Evolutionary conservation across 2,113 vertebrate genomes (phyloP).

Genomic region (Paradisaea rubra): DNA sequence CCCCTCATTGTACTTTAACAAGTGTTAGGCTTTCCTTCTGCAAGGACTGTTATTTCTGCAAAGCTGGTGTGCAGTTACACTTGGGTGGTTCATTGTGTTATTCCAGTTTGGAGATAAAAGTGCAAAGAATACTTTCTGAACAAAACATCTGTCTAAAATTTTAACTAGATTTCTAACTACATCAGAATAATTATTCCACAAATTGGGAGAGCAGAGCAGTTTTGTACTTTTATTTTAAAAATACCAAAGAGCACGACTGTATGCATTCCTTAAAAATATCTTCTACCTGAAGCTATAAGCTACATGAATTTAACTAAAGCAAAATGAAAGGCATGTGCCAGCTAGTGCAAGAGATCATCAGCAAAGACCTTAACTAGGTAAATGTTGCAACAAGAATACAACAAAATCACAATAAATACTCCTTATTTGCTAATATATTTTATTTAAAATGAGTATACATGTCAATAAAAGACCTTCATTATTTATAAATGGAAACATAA

Average conservation of each 20-base stretch:
- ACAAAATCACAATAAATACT: not conserved
- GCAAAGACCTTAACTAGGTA: not conserved
- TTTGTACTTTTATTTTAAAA: not conserved
- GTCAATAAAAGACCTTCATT: not conserved
- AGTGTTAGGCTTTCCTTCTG: not conserved
- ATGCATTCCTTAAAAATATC: not conserved
- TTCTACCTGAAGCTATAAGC: not conserved
- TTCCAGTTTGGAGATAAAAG: not conserved
- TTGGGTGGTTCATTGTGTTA: not conserved
- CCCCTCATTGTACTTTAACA: not conserved
- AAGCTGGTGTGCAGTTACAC: not conserved
- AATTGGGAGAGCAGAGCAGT: not conserved
- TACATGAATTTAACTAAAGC: not conserved
- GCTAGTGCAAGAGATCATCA: not conserved
- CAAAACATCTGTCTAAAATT: not conserved
- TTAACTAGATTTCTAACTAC: not conserved
- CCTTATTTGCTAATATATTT: not conserved
- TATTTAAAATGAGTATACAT: not conserved
- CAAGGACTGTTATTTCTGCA: not conserved
- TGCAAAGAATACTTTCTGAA: not conserved
- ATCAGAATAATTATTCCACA: not conserved
- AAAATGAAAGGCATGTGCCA: not conserved
- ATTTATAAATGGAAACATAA: not conserved
- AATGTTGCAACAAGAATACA: not conserved
- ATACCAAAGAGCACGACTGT: fast-evolving